Evolutionary conservation across 2,113 vertebrate genomes (phyloP).

Genomic region (Leucosticte australis): DNA sequence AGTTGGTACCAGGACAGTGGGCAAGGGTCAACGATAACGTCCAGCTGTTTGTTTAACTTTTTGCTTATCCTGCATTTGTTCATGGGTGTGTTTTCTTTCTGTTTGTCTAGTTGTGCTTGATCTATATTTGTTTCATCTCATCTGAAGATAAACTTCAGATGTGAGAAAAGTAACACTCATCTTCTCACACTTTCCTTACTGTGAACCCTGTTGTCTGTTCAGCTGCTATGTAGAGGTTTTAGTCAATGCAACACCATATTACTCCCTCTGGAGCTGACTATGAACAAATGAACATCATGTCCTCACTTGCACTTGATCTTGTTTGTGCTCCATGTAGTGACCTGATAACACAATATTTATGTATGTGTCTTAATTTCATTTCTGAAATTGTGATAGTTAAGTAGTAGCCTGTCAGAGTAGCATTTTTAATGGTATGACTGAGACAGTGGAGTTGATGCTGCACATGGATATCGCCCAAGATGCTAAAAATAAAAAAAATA

Average conservation of each 20-base stretch:
- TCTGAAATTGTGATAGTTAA: not conserved
- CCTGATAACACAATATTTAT: not conserved
- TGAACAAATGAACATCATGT: accelerated
- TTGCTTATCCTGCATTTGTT: not conserved
- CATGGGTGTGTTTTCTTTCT: not conserved
- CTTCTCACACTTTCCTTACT: not conserved
- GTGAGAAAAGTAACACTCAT: not conserved
- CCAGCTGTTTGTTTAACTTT: not conserved
- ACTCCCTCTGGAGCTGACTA: not conserved
- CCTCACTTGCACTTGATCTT: not conserved
- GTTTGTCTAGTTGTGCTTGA: not conserved
- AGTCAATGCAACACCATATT: not conserved
- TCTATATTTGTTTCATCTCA: not conserved
- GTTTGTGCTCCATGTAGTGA: not conserved
- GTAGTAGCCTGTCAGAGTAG: not conserved
- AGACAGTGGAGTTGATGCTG: not conserved
- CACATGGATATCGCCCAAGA: not conserved
- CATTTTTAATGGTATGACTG: not conserved
- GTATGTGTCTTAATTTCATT: not conserved
- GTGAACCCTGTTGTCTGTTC: not conserved
- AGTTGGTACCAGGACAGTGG: not conserved
- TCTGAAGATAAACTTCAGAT: not conserved
- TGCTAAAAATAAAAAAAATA: not conserved
- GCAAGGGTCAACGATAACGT: not conserved
- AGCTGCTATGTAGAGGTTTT: not conserved